Evolutionary conservation across 2,113 vertebrate species (phyloP).

Genomic region (Heterochromis multidens): DNA sequence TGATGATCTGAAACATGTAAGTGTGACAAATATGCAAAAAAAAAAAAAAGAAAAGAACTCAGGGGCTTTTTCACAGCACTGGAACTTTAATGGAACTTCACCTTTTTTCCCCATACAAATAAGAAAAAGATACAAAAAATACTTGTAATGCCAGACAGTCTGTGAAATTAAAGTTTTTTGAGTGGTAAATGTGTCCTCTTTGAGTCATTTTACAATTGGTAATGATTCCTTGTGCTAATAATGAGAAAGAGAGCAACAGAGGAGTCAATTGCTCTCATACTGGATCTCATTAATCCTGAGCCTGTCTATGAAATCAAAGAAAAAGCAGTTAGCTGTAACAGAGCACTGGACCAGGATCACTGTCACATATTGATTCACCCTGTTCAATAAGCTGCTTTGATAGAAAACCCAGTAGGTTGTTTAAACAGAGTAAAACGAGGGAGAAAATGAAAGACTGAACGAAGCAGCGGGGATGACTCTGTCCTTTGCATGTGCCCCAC

Average conservation of each 20-base stretch:
- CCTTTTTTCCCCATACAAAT: background rate
- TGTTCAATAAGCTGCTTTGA: conserved; percentile 59
- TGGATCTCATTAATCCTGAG: conserved; percentile 65
- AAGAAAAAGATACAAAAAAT: background rate
- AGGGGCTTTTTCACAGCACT: background rate
- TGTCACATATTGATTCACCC: conserved; percentile 54
- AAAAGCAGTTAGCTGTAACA: conserved; percentile 60
- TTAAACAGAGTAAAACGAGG: conserved; percentile 7
- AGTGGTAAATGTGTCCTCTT: background rate
- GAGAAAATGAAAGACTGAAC: background rate
- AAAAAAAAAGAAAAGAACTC: background rate
- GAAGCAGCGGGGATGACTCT: background rate
- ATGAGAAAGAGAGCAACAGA: conserved; percentile 23
- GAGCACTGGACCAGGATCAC: conserved; percentile 47
- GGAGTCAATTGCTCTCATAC: conserved; percentile 45
- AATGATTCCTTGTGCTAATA: conserved; percentile 11
- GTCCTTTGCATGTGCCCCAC: background rate
- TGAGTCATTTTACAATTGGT: background rate
- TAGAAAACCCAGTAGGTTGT: conserved; percentile 47
- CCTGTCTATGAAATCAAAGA: conserved; percentile 67
- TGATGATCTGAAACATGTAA: background rate
- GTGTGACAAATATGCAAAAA: background rate
- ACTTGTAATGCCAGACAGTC: background rate
- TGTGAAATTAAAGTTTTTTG: background rate
- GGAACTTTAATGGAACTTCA: background rate